Percentiles rank a stretch among this genome's conserved stretches.
Conservation (phyloP, 2,113 vertebrate genomes). For the Paedocypris sp. region DNA sequence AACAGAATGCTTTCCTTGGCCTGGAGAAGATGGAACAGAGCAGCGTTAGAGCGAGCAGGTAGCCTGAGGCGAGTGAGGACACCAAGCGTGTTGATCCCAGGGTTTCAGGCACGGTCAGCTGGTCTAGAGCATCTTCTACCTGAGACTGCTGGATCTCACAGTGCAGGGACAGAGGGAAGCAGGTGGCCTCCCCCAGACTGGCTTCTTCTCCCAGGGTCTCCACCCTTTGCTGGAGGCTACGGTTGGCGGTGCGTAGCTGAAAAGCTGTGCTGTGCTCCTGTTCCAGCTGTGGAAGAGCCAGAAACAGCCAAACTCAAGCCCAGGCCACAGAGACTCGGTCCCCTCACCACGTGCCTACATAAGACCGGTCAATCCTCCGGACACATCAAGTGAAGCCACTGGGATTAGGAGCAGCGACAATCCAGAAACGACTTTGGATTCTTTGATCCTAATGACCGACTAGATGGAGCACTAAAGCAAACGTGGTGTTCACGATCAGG, state of each 20-base stretch:
- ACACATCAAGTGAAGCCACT: too few relatives aligned
- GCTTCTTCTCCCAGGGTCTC: slow-evolving; percentile 56
- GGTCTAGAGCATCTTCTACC: slow-evolving; percentile 47
- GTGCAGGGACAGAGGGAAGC: slow-evolving; percentile 59
- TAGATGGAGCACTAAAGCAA: too few relatives aligned
- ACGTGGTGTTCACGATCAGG: too few relatives aligned
- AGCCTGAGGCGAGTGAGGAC: too few relatives aligned
- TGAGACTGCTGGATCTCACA: slow-evolving; percentile 67
- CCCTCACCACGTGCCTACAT: too few relatives aligned
- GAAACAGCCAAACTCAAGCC: neutral
- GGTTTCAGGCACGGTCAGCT: too few relatives aligned
- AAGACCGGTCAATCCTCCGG: too few relatives aligned
- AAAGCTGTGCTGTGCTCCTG: slow-evolving; percentile 63
- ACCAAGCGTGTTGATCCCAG: too few relatives aligned
- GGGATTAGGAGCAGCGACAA: too few relatives aligned
- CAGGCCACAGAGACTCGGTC: neutral
- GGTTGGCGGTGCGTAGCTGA: slow-evolving; percentile 61
- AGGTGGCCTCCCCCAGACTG: slow-evolving; percentile 44
- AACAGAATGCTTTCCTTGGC: slow-evolving; percentile 58
- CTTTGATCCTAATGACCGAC: too few relatives aligned
- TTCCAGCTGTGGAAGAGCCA: slow-evolving; percentile 50
- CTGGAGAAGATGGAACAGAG: slow-evolving; percentile 18
- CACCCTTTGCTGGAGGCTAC: slow-evolving; percentile 53
- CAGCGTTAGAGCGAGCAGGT: neutral
- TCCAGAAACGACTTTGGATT: too few relatives aligned